Conservation (phyloP, 2,113 vertebrate species). For the Anoura caudifer region DNA sequence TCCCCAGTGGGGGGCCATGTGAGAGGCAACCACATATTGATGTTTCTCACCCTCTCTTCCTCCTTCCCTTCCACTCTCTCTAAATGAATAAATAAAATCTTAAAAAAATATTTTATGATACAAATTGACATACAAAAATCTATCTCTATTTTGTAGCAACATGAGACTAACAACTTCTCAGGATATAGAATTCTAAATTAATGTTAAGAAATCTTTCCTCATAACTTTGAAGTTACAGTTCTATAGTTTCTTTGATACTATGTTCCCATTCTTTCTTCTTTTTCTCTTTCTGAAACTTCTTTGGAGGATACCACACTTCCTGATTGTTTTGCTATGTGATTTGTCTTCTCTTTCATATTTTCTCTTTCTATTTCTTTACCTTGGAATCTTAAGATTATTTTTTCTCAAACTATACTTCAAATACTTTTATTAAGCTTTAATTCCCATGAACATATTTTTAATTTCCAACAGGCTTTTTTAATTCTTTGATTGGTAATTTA, state of each 20-base stretch:
- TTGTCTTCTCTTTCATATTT: not conserved
- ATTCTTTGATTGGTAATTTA: not conserved
- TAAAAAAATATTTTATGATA: no score
- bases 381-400: not conserved
- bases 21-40: no score
- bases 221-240: not conserved
- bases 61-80: no score
- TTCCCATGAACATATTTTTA: not conserved
- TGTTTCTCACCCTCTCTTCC: no score
- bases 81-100: no score
- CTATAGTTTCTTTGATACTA: not conserved
- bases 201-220: not conserved
- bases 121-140: not conserved
- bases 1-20: no score
- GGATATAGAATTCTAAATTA: not conserved
- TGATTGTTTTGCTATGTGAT: not conserved
- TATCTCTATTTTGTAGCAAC: not conserved
- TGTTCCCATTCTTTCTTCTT: not conserved
- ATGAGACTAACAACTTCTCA: not conserved
- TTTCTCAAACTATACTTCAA: not conserved
- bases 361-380: not conserved
- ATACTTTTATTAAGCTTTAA: not conserved
- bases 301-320: not conserved
- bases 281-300: not conserved
- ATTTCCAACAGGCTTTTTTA: not conserved